Conservation (phyloP, 2,113 vertebrate species). For the Campylorhamphus procurvoides region DNA sequence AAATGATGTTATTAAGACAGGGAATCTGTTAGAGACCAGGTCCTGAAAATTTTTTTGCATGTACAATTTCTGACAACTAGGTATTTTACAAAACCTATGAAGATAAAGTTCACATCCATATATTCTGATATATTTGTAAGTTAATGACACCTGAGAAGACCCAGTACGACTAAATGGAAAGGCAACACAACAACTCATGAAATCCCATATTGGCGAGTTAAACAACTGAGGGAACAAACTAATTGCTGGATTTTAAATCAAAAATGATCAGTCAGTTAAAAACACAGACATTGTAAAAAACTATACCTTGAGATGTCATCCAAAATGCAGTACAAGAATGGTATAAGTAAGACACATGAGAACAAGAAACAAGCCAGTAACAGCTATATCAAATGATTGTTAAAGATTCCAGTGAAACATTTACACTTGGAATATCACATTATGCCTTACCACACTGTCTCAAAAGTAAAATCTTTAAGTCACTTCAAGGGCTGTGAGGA, state of each 20-base stretch:
- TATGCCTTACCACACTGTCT: neutral
- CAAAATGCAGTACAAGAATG: neutral
- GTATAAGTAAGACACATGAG: accelerated
- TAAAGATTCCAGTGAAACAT: neutral
- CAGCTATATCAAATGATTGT: neutral
- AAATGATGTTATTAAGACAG: neutral
- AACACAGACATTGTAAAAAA: neutral
- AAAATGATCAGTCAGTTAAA: neutral
- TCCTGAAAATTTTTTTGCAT: neutral
- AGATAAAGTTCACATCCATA: neutral
- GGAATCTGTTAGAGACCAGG: neutral
- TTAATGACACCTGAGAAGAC: neutral
- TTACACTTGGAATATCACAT: neutral
- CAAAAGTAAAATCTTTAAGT: neutral
- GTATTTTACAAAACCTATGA: neutral
- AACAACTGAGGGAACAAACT: neutral
- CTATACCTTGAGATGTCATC: neutral
- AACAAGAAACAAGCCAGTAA: neutral
- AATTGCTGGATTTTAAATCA: neutral
- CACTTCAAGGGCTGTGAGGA: neutral
- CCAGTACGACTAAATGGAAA: neutral
- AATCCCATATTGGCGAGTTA: neutral
- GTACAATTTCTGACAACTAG: neutral
- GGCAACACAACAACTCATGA: neutral
- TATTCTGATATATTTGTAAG: neutral